Conservation (phyloP, 1,140 invertebrate species). For the Charaxes varanes region DNA sequence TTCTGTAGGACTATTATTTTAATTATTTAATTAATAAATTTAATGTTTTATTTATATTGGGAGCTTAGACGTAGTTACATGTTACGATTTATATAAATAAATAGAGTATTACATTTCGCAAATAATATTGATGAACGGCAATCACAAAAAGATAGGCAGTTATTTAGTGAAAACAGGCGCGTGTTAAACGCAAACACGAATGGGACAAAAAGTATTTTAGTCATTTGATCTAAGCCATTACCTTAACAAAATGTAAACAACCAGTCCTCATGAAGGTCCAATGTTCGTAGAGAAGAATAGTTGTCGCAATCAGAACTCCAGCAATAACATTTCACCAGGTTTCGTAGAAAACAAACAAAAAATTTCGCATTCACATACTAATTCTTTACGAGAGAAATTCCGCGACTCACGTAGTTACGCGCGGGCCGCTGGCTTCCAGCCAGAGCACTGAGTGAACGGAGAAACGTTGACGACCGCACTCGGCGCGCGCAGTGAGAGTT, state of each 20-base stretch:
- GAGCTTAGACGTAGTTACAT: too few species aligned
- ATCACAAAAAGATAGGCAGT: too few species aligned
- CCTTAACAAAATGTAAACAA: constrained; percentile 44
- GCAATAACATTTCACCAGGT: constrained; percentile 65
- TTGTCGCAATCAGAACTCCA: constrained; percentile 38
- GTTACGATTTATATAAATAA: too few species aligned
- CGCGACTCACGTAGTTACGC: constrained; percentile 44
- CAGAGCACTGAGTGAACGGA: constrained; percentile 44
- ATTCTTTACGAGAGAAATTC: constrained; percentile 61
- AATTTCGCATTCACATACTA: constrained; percentile 67
- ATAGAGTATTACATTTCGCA: too few species aligned
- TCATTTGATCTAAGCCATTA: constrained; percentile 24
- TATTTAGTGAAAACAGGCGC: too few species aligned
- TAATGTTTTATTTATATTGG: too few species aligned
- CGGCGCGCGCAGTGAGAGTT: constrained; percentile 69
- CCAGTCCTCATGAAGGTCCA: constrained; percentile 55
- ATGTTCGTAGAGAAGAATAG: constrained; percentile 30
- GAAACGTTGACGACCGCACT: constrained; percentile 49
- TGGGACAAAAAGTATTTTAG: constrained; percentile 10
- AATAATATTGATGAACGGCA: too few species aligned
- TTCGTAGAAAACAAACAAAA: constrained; percentile 54
- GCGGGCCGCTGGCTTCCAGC: constrained; percentile 40
- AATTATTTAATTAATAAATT: too few species aligned
- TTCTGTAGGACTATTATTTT: too few species aligned
- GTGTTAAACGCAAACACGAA: too few species aligned